Evolutionary conservation across 2,888 invertebrate genomes (phyloP), one percentile per base, ranked within the genome.

Genomic region (Polymixis lichenea): DNA sequence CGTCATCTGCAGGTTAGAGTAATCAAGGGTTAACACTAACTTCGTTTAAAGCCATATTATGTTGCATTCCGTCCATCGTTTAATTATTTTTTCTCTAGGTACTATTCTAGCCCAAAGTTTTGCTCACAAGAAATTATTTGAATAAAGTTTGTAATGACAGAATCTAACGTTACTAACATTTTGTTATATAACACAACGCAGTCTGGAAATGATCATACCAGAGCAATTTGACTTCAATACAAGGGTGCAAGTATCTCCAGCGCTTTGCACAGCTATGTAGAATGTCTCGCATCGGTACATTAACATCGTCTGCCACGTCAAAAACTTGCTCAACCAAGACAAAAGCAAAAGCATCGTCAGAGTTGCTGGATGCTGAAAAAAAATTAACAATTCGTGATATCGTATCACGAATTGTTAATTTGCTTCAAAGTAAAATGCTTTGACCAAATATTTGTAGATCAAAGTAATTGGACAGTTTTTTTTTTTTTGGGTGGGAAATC

Each of bases 211-310:
- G 4, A n/a, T 55, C n/a, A 55, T 70, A 83, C 83, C 77, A 55
- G 77, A 65, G 60, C 77, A 60, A 61, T 61, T 53, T 1, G 66
- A 53, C 28, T 71, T 80, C 7, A 73, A 49, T 15, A 62, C 43
- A 28, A 80, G 4, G 13, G 74, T 32, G 7, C 83, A 83, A 2
- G 51, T 56, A 0, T 80, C 43, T 43, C 43, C 0, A 58, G 49
- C 62, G 0, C 38, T 74, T n/a, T 75, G 25, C 5, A 75, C 13
- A 2, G 77, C 61, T 62, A 68, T 49, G 49, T 78, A 84, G n/a
- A 84, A 77, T 1, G 55, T 60, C 46, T 83, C 83, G 53, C 75
- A 83, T 1, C 15, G 8, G 11, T 61, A 43, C n/a, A 70, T 72
- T 1, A 83, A 43, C 28, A 78, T 28, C 9, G 58, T 62, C 11